phyloP scores from a whole-genome alignment of 1,140 invertebrate genomes.

The Mactra quadrangularis region DNA sequence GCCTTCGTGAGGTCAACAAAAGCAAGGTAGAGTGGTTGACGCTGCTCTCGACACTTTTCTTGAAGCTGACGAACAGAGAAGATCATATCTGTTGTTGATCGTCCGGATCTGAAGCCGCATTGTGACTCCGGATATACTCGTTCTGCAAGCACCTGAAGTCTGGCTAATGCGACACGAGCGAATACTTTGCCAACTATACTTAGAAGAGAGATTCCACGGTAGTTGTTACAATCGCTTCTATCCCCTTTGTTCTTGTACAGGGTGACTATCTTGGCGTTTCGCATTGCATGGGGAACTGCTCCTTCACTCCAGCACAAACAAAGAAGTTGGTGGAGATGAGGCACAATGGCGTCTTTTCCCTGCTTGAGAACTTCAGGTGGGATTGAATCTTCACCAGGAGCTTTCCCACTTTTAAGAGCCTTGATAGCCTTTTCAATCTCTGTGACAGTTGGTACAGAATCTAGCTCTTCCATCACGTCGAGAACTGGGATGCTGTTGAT shows the following conservation, averaged over 20 bases:
- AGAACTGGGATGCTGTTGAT: not conserved
- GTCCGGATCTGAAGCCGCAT: conserved; percentile 60
- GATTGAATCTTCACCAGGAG: not conserved
- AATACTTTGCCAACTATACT: conserved; percentile 66
- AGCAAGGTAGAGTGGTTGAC: conserved; percentile 54
- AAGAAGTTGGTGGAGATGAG: not conserved
- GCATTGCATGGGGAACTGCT: conserved; percentile 57
- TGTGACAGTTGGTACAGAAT: conserved; percentile 1
- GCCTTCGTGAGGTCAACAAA: conserved; percentile 70
- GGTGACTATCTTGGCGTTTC: conserved; percentile 62
- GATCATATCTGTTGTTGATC: conserved; percentile 65
- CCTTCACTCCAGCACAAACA: conserved; percentile 47
- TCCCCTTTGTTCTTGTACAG: conserved; percentile 69
- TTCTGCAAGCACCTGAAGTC: conserved; percentile 42
- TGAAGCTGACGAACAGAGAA: too few species aligned
- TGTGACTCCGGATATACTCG: conserved; percentile 65
- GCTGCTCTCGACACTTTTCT: conserved; percentile 68
- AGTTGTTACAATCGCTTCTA: conserved; percentile 25
- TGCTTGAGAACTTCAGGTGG: conserved; percentile 7
- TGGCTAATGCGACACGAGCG: conserved; percentile 24
- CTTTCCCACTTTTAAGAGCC: not conserved
- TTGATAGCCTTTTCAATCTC: conserved; percentile 4
- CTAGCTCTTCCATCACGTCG: conserved; percentile 10
- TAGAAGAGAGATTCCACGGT: conserved; percentile 64
- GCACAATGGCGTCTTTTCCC: not conserved